A percentile compares a stretch with the other conserved stretches of the same genome.
Conservation (phyloP, 2,888 invertebrate species). For the Tipula vernalis region DNA sequence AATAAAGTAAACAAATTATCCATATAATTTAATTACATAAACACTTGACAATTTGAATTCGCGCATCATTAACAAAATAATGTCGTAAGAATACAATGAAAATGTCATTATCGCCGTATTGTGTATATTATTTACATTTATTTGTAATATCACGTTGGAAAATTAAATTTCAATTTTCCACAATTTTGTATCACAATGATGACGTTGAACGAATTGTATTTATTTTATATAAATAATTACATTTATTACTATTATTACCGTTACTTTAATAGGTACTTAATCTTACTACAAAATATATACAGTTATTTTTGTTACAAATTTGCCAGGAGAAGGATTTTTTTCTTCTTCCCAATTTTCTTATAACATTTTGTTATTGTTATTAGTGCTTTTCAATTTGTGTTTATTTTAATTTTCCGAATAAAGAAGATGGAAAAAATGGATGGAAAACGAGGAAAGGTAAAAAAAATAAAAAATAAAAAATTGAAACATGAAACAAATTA, state of each 20-base stretch:
- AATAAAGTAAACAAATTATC: neutral
- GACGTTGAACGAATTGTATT: neutral
- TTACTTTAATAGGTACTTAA: constrained; percentile 4
- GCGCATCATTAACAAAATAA: neutral
- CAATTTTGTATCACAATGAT: neutral
- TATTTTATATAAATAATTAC: constrained; percentile 4
- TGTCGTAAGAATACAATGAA: neutral
- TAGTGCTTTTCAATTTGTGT: neutral
- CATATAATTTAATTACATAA: neutral
- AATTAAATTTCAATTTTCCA: neutral
- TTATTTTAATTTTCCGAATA: neutral
- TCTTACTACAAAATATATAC: neutral
- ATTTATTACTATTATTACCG: neutral
- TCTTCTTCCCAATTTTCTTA: neutral
- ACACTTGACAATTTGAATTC: neutral
- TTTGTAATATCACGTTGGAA: neutral
- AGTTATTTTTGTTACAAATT: neutral
- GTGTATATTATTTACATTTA: neutral
- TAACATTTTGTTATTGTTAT: neutral
- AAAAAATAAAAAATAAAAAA: neutral
- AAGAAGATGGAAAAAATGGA: neutral
- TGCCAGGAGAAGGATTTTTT: neutral
- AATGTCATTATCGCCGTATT: neutral
- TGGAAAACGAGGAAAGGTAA: neutral
- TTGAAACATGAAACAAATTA: neutral